phyloP scores from a whole-genome alignment of 2,113 vertebrate species.

The Stegostoma tigrinum region DNA sequence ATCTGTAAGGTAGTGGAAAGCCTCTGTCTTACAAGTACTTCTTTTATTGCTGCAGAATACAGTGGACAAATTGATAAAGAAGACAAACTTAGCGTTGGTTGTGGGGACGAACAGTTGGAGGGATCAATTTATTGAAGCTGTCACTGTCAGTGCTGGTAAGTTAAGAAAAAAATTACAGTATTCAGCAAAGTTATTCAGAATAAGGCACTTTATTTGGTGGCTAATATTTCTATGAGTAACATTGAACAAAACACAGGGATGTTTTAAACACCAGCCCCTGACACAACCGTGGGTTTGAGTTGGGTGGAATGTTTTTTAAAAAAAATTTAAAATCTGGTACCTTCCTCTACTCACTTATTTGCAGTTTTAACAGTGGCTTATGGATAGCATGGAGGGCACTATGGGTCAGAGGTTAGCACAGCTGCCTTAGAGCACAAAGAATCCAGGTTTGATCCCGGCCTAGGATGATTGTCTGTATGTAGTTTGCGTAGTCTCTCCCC shows the following conservation, averaged over 20 bases:
- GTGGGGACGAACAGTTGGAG: constrained; percentile 95
- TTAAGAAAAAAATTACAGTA: constrained; percentile 28
- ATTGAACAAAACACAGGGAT: background rate
- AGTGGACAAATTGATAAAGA: constrained; percentile 96
- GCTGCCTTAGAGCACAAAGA: too few relatives aligned
- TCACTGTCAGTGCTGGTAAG: constrained; percentile 94
- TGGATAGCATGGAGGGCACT: too few relatives aligned
- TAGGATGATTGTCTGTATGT: too few relatives aligned
- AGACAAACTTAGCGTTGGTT: constrained; percentile 91
- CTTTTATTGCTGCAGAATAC: constrained; percentile 66
- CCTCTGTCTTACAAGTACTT: background rate
- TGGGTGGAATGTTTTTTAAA: background rate
- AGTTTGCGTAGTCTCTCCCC: too few relatives aligned
- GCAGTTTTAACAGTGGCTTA: background rate
- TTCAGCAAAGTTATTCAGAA: background rate
- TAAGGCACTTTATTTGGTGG: background rate
- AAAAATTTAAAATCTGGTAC: background rate
- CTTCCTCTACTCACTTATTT: background rate
- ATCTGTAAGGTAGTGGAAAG: background rate
- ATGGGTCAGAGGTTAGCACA: too few relatives aligned
- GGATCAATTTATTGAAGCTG: constrained; percentile 89
- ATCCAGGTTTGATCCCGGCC: too few relatives aligned
- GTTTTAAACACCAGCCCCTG: background rate
- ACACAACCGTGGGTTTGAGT: background rate
- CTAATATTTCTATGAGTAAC: background rate